A percentile compares a stretch with the other conserved stretches of the same genome.
Conservation (phyloP, 2,888 invertebrate species). For the Drosophila buzzatii region DNA sequence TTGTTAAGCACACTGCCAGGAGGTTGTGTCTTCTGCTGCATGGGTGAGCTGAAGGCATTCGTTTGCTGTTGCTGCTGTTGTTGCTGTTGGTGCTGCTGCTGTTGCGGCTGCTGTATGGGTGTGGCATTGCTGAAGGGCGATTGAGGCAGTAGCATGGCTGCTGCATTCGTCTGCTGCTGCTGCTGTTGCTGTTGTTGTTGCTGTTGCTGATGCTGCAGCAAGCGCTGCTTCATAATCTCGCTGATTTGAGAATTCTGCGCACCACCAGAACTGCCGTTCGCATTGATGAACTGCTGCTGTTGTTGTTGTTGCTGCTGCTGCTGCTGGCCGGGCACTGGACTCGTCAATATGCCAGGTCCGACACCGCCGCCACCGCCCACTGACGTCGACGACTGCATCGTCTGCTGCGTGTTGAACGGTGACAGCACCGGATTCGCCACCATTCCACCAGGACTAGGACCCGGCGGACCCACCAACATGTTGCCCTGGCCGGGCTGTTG, state of each 20-base stretch:
- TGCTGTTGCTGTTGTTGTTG: too few species aligned
- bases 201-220: conserved; percentile 83
- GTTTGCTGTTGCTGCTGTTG: conserved; percentile 82
- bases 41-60: conserved; percentile 49
- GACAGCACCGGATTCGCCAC: conserved; percentile 89
- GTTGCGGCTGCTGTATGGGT: conserved; percentile 69
- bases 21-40: conserved; percentile 60
- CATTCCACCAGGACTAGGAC: conserved; percentile 89
- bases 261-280: conserved; percentile 87
- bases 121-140: conserved; percentile 77
- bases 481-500: conserved; percentile 78
- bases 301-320: conserved; percentile 69
- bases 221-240: conserved; percentile 88
- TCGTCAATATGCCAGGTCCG: conserved; percentile 72
- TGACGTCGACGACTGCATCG: conserved; percentile 82
- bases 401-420: conserved; percentile 88
- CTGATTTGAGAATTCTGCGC: conserved; percentile 84
- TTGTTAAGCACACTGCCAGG: conserved; percentile 66
- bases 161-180: conserved; percentile 65
- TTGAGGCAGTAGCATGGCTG: conserved; percentile 76
- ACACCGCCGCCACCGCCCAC: conserved; percentile 48
- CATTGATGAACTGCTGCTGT: conserved; percentile 85
- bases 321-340: conserved; percentile 82
- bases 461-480: conserved; percentile 90
- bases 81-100: conserved; percentile 54